A percentile compares a stretch with the other conserved stretches of the same genome.
Evolutionary conservation across 1,140 invertebrate genomes (phyloP).

Genomic region (Hypothenemus hampei): DNA sequence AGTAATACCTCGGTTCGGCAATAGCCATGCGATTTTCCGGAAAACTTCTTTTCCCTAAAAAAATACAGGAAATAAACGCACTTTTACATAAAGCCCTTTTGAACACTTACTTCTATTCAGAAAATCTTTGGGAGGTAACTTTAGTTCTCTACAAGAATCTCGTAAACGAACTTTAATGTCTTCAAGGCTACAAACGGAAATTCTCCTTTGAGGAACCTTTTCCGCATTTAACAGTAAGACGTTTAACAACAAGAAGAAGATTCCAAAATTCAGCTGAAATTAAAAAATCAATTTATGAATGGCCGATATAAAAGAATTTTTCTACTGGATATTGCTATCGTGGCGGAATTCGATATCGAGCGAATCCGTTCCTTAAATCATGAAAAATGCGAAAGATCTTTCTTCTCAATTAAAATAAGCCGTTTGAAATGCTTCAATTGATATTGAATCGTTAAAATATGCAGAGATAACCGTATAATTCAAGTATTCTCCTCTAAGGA

Average conservation of each 20-base stretch:
- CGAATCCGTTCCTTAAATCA: no score
- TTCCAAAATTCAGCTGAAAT: no score
- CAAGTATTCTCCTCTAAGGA: neutral
- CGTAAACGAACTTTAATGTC: neutral
- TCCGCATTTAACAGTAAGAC: no score
- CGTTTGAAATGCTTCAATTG: neutral
- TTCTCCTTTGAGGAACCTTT: no score
- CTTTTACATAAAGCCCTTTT: neutral
- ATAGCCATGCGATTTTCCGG: neutral
- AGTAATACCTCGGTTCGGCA: constrained; percentile 1
- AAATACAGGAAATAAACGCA: neutral
- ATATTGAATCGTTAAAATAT: neutral
- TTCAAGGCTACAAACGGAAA: neutral
- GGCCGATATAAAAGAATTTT: no score
- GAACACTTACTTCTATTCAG: neutral
- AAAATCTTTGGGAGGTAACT: neutral
- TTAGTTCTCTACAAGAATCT: neutral
- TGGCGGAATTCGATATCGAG: no score
- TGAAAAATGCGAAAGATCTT: neutral
- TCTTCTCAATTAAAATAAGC: constrained; percentile 2
- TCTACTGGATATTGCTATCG: no score
- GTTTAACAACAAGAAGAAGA: no score
- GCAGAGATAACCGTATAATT: neutral
- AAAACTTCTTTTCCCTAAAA: constrained; percentile 7
- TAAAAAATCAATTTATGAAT: no score